These are phyloP conservation scores for Alethe diademata DNA, from an alignment of 2,113 vertebrate species.

Conservation along the genomic window DNA sequence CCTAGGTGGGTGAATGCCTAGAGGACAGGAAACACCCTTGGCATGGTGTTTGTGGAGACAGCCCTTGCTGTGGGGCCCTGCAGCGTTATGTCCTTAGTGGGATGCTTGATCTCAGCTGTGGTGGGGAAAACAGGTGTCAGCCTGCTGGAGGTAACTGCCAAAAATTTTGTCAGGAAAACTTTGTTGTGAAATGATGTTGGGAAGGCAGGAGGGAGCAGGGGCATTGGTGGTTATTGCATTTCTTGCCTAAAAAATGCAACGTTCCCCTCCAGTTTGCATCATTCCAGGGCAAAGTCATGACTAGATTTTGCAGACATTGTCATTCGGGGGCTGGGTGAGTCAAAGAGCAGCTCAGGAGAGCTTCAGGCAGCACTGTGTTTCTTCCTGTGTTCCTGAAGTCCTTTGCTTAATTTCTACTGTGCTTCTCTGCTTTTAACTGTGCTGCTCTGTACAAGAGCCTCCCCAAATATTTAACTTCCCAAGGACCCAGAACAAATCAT, in stretches of 20 bases:
- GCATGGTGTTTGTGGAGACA: fast-evolving
- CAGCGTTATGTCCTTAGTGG: not conserved
- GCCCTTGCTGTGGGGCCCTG: too few species aligned
- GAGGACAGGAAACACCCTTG: fast-evolving
- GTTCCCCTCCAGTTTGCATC: not conserved
- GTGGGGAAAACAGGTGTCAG: not conserved
- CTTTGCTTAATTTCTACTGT: not conserved
- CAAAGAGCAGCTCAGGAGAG: not conserved
- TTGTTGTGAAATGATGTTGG: not conserved
- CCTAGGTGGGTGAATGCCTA: fast-evolving
- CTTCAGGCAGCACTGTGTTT: not conserved
- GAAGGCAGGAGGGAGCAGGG: not conserved
- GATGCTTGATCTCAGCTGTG: not conserved
- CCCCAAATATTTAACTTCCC: not conserved
- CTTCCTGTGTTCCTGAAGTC: not conserved
- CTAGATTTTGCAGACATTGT: not conserved
- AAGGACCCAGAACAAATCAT: not conserved
- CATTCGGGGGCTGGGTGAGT: fast-evolving
- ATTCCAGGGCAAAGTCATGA: not conserved
- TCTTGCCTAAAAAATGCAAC: not conserved
- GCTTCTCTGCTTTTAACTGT: not conserved
- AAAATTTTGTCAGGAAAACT: not conserved
- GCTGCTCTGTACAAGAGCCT: not conserved
- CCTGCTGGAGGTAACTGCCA: not conserved
- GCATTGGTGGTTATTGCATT: not conserved